Percentiles rank a stretch among this genome's conserved stretches.
These are phyloP conservation scores for Macroteleia sp. DNA, from an alignment of 2,888 invertebrate genomes.

Conservation along the genomic window DNA sequence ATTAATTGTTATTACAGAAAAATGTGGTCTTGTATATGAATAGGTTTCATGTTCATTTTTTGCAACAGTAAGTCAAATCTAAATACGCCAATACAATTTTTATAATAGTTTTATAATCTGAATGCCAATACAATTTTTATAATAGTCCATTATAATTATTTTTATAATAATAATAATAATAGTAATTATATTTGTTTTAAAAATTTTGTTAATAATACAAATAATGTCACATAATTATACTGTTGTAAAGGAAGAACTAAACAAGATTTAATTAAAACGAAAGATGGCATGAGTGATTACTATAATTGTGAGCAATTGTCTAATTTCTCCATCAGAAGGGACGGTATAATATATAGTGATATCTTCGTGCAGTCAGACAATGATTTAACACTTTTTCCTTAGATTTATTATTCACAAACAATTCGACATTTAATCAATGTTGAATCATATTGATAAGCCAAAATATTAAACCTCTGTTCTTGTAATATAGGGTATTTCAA, in stretches of 20 bases:
- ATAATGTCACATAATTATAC: too few species aligned
- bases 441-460: not conserved
- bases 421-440: not conserved
- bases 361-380: not conserved
- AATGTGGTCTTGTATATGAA: not conserved
- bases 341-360: not conserved
- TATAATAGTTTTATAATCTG: too few species aligned
- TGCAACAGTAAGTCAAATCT: too few species aligned
- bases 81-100: too few species aligned
- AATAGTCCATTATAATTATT: too few species aligned
- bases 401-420: not conserved
- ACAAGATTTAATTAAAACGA: not conserved
- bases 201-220: too few species aligned
- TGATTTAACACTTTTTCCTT: not conserved
- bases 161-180: too few species aligned
- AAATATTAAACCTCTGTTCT: too few species aligned
- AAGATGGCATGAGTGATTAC: not conserved
- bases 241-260: not conserved
- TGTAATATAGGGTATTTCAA: not conserved
- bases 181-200: too few species aligned
- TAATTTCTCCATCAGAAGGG: slow-evolving; percentile 8
- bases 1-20: slow-evolving; percentile 38
- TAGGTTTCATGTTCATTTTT: not conserved
- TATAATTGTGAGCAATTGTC: slow-evolving; percentile 26
- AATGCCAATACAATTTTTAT: too few species aligned